phyloP scores from a whole-genome alignment of 1,140 invertebrate genomes.

The Drosophila subpulchrella region DNA sequence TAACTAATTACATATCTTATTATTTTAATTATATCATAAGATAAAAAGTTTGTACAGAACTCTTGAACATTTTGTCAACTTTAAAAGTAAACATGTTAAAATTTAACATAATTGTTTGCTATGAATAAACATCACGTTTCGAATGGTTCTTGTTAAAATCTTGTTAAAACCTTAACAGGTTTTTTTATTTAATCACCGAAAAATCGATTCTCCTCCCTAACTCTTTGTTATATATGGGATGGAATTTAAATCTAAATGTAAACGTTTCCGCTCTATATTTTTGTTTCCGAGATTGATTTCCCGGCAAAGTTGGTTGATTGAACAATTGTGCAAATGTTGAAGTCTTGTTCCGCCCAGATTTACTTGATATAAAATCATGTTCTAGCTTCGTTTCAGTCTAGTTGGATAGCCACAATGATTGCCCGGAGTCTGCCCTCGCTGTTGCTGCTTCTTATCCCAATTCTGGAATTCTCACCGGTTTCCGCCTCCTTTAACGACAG shows the following conservation, averaged over 20 bases:
- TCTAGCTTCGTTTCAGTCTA: background rate
- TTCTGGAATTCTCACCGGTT: background rate
- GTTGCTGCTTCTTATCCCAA: conserved; percentile 23
- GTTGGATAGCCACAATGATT: conserved; percentile 19
- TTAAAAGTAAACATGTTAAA: background rate
- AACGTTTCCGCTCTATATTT: conserved; percentile 11
- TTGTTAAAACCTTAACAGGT: too few relatives aligned
- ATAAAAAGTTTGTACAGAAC: background rate
- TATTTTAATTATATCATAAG: background rate
- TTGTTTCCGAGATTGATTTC: conserved; percentile 1
- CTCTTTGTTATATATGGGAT: too few relatives aligned
- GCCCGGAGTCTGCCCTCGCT: conserved; percentile 22
- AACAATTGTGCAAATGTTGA: conserved; percentile 70
- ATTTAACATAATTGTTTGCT: background rate
- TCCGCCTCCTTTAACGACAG: background rate
- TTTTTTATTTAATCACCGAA: too few relatives aligned
- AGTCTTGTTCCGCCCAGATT: conserved; percentile 16
- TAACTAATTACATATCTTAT: background rate
- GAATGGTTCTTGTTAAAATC: background rate
- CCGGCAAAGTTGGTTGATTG: background rate
- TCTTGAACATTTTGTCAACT: background rate
- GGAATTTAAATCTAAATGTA: background rate
- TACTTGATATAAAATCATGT: conserved; percentile 14
- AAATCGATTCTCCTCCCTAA: too few relatives aligned
- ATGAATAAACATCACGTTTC: background rate